Evolutionary conservation across 2,113 vertebrate genomes (phyloP), one percentile per base, ranked within the genome.

Genomic region (Phylloscopus trochilus): DNA sequence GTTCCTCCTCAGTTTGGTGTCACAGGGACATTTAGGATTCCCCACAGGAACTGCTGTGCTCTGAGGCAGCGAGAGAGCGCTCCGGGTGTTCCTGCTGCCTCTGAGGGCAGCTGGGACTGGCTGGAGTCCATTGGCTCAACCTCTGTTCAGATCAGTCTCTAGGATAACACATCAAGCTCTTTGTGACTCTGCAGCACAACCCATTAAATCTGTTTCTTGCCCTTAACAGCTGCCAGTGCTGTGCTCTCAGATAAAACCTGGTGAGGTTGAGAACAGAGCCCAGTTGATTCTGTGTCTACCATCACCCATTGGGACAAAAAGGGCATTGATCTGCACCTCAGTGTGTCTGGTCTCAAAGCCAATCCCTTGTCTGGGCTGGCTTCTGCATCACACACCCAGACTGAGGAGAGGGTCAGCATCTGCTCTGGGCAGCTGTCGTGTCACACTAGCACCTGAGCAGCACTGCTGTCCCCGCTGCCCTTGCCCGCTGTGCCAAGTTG

Each of bases 61-160:
- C 14, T 0, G 3, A 49, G 46, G 39, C 26, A n/a, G 7, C 0
- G 0, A 35, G 35, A 47, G 49, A 46, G 24, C 4, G 0, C 43
- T 19, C n/a, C 18, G 51, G 51, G 23, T 27, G 4, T 41, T 76
- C 49, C 47, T 67, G n/a, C 63, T 68, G 41, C 59, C 81, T 84
- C 69, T 17, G 31, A 58, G 52, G 53, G 73, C 37, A 56, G 31
- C 44, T 39, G 0, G 6, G 31, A 7, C n/a, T 7, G 59, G 27
- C 30, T 2, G 20, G 47, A 3, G 4, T 59, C n/a, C 20, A 14
- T 23, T 60, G 27, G 73, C 27, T 7, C 35, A 64, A 17, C 13
- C 30, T 37, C 46, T 53, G 49, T 1, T 56, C 28, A 43, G 51
- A 44, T 74, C 49, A 5, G n/a, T 12, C 26, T 62, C 15, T 17